phyloP scores from a whole-genome alignment of 2,797 vertebrate genomes.

The Semaprochilodus insignis region DNA sequence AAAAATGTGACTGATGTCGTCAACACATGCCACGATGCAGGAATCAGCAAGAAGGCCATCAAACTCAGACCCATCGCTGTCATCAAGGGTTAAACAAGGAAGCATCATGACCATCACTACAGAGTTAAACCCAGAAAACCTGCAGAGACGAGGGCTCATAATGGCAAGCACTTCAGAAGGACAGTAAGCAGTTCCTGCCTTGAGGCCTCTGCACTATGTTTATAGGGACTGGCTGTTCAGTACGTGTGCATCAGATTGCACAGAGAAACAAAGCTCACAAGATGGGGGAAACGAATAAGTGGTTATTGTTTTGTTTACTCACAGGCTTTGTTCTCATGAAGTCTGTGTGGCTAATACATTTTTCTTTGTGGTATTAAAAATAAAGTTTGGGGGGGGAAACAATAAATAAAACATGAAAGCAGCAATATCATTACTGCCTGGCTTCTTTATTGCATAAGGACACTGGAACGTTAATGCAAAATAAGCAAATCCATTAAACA shows the following conservation, averaged over 20 bases:
- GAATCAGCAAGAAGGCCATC: slow-evolving; percentile 98
- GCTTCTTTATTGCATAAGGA: background rate
- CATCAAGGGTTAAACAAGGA: slow-evolving; percentile 89
- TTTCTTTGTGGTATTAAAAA: slow-evolving; percentile 22
- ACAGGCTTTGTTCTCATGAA: slow-evolving; percentile 3
- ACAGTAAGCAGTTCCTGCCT: background rate
- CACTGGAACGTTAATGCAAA: background rate
- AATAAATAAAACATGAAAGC: background rate
- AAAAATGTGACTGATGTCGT: slow-evolving; percentile 98
- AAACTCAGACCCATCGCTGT: slow-evolving; percentile 96
- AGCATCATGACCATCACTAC: background rate
- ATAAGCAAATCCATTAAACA: background rate
- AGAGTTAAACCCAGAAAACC: background rate
- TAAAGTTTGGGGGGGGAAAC: background rate
- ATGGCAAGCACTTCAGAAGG: slow-evolving; percentile 3
- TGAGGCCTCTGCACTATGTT: background rate
- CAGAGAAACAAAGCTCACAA: background rate
- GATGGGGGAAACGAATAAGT: background rate
- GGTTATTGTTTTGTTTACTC: slow-evolving; percentile 3
- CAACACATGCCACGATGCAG: slow-evolving; percentile 95
- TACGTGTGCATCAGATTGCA: background rate
- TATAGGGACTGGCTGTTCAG: background rate
- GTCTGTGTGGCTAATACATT: background rate
- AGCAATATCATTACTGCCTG: background rate
- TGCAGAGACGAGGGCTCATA: background rate